Percentiles rank a stretch among this genome's conserved stretches.
These are phyloP conservation scores for Glaucidium brasilianum DNA, from an alignment of 2,113 vertebrate genomes.

Conservation along the genomic window DNA sequence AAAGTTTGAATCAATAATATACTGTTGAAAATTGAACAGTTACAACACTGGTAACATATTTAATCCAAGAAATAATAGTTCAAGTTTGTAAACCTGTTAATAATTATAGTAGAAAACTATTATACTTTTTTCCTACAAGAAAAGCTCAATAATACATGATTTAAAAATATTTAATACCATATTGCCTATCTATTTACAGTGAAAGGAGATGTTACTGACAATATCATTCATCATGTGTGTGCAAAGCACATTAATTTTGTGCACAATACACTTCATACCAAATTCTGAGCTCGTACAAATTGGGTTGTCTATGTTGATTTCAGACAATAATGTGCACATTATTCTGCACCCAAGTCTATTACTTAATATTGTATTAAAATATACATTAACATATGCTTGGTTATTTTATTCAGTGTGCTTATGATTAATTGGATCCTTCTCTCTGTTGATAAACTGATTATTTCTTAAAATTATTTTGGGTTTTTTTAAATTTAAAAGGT, in stretches of 20 bases:
- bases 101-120: background rate
- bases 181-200: background rate
- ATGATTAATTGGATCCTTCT: background rate
- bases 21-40: background rate
- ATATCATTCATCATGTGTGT: background rate
- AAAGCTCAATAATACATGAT: background rate
- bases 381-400: background rate
- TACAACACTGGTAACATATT: background rate
- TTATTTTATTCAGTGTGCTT: background rate
- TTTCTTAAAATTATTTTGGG: background rate
- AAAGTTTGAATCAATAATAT: background rate
- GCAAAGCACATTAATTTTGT: background rate
- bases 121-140: background rate
- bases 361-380: background rate
- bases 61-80: background rate
- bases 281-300: background rate
- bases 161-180: background rate
- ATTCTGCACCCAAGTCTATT: background rate
- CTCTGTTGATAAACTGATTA: background rate
- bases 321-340: background rate
- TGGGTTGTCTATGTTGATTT: background rate
- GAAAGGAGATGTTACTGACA: background rate
- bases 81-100: background rate
- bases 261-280: background rate
- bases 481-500: background rate